Conservation (phyloP, 1,140 invertebrate genomes). For the Druon quercuslanigerum region DNA sequence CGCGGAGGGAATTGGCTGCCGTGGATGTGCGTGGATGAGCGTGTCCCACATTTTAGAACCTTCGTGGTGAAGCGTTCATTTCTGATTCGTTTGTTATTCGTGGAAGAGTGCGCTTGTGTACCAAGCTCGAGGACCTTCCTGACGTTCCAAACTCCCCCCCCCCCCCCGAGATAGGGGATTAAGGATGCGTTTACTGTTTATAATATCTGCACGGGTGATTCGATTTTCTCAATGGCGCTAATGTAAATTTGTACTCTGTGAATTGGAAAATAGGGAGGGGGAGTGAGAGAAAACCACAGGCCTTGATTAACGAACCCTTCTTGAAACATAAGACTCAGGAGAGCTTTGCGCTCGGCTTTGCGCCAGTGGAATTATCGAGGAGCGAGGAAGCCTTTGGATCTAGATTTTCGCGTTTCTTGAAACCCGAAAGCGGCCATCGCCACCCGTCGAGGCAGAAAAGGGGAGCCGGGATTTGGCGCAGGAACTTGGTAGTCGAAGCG, state of each 20-base stretch:
- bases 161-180: too few species aligned
- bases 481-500: conserved; percentile 33
- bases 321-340: too few species aligned
- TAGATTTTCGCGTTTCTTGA: too few species aligned
- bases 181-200: too few species aligned
- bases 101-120: not conserved
- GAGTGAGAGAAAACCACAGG: not conserved
- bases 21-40: conserved; percentile 50
- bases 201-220: too few species aligned
- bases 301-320: too few species aligned
- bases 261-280: not conserved
- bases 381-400: too few species aligned
- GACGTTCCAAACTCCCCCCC: not conserved
- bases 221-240: too few species aligned
- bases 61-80: conserved; percentile 59
- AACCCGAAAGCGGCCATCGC: not conserved
- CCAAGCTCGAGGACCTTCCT: not conserved
- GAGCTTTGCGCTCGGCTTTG: too few species aligned
- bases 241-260: too few species aligned
- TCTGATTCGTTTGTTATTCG: conserved; percentile 50
- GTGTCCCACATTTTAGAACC: conserved; percentile 71
- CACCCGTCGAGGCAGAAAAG: conserved; percentile 23
- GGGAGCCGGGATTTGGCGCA: conserved; percentile 12
- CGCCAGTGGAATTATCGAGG: too few species aligned
- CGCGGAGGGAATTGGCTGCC: conserved; percentile 31